Percentiles rank a stretch among this genome's conserved stretches.
Evolutionary conservation across 2,888 invertebrate species (phyloP).

Genomic region (Tachina fera): DNA sequence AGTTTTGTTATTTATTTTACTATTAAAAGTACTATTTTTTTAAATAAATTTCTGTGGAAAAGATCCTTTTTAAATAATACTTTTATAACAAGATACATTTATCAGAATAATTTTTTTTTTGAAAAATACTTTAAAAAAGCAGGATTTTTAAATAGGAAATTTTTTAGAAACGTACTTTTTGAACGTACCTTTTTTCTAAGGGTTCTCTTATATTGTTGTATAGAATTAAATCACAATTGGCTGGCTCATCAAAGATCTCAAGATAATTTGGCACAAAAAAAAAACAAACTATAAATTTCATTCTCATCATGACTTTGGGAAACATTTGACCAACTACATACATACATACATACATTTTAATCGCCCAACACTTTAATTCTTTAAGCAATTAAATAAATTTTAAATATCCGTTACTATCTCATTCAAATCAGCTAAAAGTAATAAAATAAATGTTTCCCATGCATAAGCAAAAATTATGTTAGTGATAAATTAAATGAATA

Average conservation of each 20-base stretch:
- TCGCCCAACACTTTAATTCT: neutral
- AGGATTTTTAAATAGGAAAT: no score
- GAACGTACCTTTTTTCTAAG: no score
- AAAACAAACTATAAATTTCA: neutral
- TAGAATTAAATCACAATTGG: no score
- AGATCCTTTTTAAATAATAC: neutral
- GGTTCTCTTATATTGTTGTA: no score
- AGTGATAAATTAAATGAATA: neutral
- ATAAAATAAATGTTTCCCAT: slow-evolving; percentile 17
- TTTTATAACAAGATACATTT: neutral
- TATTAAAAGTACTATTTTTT: no score
- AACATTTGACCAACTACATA: neutral
- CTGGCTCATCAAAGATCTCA: neutral
- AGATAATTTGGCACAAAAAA: neutral
- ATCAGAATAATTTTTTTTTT: neutral
- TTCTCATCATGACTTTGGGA: neutral
- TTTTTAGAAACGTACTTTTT: no score
- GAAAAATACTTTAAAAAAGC: neutral
- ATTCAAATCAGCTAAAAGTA: neutral
- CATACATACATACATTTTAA: neutral
- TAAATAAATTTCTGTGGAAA: neutral
- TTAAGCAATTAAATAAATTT: slow-evolving; percentile 6
- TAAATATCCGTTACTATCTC: slow-evolving; percentile 34
- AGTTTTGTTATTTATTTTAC: no score
- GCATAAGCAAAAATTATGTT: neutral